Percentiles rank a stretch among this genome's conserved stretches.
Conservation (phyloP, 2,113 vertebrate species). For the Sardina pilchardus region DNA sequence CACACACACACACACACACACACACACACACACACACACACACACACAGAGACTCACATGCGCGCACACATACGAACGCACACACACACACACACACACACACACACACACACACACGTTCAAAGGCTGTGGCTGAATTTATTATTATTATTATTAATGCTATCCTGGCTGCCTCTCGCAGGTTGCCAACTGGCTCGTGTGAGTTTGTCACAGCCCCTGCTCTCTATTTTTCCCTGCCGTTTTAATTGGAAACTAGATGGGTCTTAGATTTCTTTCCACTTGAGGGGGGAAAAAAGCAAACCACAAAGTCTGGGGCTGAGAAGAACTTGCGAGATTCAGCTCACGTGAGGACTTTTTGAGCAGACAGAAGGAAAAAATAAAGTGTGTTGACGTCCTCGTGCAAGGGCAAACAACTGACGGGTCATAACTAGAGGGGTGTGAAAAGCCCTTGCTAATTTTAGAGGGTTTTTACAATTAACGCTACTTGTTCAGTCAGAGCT, state of each 20-base stretch:
- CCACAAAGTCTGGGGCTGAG: conserved; percentile 42
- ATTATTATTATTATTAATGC: conserved; percentile 47
- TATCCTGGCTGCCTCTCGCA: conserved; percentile 28
- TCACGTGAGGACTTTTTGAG: conserved; percentile 28
- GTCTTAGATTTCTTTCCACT: conserved; percentile 54
- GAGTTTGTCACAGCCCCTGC: conserved; percentile 20
- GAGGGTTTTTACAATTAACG: neutral
- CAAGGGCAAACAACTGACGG: neutral
- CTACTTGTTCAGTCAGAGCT: neutral
- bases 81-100: neutral
- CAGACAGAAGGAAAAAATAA: neutral
- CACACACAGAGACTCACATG: neutral
- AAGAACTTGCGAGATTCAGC: neutral
- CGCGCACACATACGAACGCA: neutral
- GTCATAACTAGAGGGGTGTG: neutral
- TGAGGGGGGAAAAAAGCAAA: conserved; percentile 46
- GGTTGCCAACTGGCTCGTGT: conserved; percentile 33
- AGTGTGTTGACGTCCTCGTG: conserved; percentile 7
- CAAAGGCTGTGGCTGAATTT: conserved; percentile 33
- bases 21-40: neutral
- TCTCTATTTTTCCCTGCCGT: conserved; percentile 38
- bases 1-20: neutral
- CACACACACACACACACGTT: neutral
- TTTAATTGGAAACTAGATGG: conserved; percentile 56
- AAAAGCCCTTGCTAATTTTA: neutral